Evolutionary conservation across 2,113 vertebrate genomes (phyloP).

Genomic region (Gavialis gangeticus): DNA sequence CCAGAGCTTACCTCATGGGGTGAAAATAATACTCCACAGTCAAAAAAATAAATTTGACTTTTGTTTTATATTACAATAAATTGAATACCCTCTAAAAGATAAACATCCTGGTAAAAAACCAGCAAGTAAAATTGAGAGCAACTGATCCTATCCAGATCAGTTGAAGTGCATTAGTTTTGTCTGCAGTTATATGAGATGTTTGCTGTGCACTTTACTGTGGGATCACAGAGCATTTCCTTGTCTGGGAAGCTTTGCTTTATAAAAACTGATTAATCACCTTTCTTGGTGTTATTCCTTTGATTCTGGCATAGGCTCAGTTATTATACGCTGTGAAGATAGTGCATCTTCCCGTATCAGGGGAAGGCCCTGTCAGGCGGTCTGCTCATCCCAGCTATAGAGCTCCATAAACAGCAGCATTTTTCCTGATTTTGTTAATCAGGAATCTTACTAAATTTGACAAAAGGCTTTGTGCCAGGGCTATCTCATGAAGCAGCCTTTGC

Average conservation of each 20-base stretch:
- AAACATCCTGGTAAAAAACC: not conserved
- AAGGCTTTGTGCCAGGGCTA: not conserved
- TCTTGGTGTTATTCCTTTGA: not conserved
- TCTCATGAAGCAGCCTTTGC: conserved; percentile 2
- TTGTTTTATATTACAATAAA: not conserved
- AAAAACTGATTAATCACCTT: accelerated
- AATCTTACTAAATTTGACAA: not conserved
- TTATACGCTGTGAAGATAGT: not conserved
- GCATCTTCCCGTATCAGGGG: accelerated
- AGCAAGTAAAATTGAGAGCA: not conserved
- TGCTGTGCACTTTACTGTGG: not conserved
- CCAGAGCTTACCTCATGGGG: not conserved
- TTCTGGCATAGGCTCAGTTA: not conserved
- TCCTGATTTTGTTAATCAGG: not conserved
- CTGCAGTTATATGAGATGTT: not conserved
- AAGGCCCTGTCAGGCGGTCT: accelerated
- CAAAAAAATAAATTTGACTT: conserved; percentile 5
- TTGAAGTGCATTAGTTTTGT: not conserved
- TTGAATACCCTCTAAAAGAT: accelerated
- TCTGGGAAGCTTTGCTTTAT: not conserved
- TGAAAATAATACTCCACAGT: not conserved
- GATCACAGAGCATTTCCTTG: not conserved
- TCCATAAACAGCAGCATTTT: accelerated
- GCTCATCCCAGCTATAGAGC: not conserved
- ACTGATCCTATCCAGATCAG: not conserved